Conservation (phyloP, 2,113 vertebrate species). For the Leucopsar rothschildi region DNA sequence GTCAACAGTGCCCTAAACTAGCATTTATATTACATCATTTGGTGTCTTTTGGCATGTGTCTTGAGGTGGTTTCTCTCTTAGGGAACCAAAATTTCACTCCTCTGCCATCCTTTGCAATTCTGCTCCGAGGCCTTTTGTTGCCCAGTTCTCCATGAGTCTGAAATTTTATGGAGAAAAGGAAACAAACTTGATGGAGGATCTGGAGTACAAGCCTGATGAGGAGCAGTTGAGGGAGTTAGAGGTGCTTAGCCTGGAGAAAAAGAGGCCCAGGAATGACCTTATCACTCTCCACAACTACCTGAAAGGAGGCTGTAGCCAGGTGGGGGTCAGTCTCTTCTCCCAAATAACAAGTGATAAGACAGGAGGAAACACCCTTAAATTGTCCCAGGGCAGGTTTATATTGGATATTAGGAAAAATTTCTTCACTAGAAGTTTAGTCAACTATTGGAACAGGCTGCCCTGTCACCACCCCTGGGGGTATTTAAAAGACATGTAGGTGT, state of each 20-base stretch:
- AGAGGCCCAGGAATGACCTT: background rate
- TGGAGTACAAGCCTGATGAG: background rate
- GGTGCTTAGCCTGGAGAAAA: background rate
- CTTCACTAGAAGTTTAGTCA: background rate
- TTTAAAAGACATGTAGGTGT: background rate
- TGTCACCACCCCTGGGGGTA: no score
- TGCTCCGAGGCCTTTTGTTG: background rate
- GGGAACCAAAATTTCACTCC: background rate
- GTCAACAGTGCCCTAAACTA: background rate
- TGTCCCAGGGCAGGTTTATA: background rate
- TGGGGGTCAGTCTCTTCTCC: fast-evolving
- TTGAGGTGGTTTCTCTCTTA: background rate
- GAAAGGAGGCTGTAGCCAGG: background rate
- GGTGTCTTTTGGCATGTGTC: fast-evolving
- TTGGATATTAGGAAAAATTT: background rate
- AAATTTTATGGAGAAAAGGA: background rate
- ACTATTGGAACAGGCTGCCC: background rate
- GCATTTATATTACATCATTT: background rate
- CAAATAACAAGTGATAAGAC: background rate
- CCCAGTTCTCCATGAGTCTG: fast-evolving
- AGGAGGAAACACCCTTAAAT: background rate
- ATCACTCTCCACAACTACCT: background rate
- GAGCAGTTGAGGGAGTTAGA: background rate
- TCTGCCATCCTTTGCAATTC: background rate
- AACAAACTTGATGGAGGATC: background rate